Conservation (phyloP, 37 sponge, comb jelly and placozoan genomes). For the Axinella damicornis region DNA sequence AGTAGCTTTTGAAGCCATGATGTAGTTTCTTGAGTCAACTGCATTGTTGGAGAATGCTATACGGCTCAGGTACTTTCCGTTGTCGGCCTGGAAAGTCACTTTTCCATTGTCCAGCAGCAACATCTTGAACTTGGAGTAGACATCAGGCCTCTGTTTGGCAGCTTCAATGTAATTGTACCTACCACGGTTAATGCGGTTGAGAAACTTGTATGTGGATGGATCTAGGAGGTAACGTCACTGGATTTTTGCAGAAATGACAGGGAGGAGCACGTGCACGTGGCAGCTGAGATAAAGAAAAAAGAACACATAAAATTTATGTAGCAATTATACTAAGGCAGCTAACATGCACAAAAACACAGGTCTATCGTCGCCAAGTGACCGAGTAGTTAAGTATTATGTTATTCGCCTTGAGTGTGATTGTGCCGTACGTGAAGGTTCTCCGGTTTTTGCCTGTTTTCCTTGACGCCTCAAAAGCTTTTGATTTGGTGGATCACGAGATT, state of each 20-base stretch:
- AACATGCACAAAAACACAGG: too few relatives aligned
- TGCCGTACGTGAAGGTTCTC: too few relatives aligned
- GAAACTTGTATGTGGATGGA: neutral
- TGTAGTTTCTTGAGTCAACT: neutral
- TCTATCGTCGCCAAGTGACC: too few relatives aligned
- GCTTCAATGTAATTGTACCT: neutral
- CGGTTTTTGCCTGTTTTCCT: too few relatives aligned
- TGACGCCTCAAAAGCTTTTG: too few relatives aligned
- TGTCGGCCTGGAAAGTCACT: slow-evolving; percentile 4
- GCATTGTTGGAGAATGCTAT: neutral
- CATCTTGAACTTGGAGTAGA: neutral
- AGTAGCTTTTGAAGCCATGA: neutral
- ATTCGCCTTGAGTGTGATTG: too few relatives aligned
- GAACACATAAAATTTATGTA: too few relatives aligned
- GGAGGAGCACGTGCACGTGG: neutral
- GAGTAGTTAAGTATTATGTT: too few relatives aligned
- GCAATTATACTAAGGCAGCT: too few relatives aligned
- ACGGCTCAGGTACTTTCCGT: slow-evolving; percentile 20
- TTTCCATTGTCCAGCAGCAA: neutral
- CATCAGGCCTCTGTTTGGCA: neutral
- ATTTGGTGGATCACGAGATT: too few relatives aligned
- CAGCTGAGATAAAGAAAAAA: too few relatives aligned
- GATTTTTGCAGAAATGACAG: too few relatives aligned
- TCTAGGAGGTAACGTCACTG: slow-evolving; percentile 3
- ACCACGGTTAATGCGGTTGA: neutral